Base-by-base conservation (phyloP, 2,888 invertebrate species). In the Eilema caniola region DNA sequence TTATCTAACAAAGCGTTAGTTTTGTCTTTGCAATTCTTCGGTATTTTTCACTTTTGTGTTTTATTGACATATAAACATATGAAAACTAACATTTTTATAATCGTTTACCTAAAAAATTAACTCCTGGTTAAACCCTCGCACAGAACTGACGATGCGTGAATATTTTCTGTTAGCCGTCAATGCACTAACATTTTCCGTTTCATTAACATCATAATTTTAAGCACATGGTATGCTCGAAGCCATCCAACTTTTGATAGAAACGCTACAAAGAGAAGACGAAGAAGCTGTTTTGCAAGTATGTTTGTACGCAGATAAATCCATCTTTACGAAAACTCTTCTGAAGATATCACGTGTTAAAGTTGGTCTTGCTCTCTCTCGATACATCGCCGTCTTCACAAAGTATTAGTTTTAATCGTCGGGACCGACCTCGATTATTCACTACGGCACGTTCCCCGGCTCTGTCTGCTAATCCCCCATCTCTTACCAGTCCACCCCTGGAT, bases 341-440 rank as follows among this genome's bases (percentile, higher is more conserved):
- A 69, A 72, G 71, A 76, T 71, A 77, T 78, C 64, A 72, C 73
- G 74, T 72, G 72, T 66, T 71, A 72, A 73, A 68, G 73, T 74
- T 79, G 63, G 61, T 56, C 57, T 24, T 24, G 61, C 59, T 68
- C 67, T 28, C 75, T 60, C 56, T 65, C 78, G 78, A 82, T 83
- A 82, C 82, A 85, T 82, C 72, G 83, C 74, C 71, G 83, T 83
- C 84, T 83, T 81, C 77, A 78, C 74, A 83, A 85, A 84, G 87
- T 85, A 86, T 89, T 88, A 85, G 80, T 84, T 88, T 86, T 87
- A 87, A 89, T 88, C 86, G 85, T 81, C 79, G 74, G 75, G 75
- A 71, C 74, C 77, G 74, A 82, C 83, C 85, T 83, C 89, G 86
- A 86, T 89, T 89, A 89, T 88, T 89, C 88, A 89, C 85, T 85